These are phyloP conservation scores for Drosophila pallidifrons DNA, from an alignment of 1,140 invertebrate species.

Conservation along the genomic window DNA sequence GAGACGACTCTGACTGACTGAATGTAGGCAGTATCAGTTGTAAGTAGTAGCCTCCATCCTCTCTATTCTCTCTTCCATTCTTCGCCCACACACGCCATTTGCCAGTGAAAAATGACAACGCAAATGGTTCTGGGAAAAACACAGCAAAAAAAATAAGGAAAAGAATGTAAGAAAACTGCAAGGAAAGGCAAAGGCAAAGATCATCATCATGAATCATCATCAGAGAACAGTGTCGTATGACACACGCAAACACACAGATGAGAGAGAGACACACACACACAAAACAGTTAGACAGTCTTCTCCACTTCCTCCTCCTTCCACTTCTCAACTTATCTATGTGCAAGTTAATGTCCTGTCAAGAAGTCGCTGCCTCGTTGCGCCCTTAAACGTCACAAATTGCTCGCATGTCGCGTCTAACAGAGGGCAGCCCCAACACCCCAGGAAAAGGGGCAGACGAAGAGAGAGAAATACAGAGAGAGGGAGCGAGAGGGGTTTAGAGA, in stretches of 20 bases:
- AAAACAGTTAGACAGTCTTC: constrained; percentile 41
- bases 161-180: constrained; percentile 56
- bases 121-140: constrained; percentile 44
- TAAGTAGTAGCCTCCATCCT: constrained; percentile 4
- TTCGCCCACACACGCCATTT: constrained; percentile 15
- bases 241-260: constrained; percentile 40
- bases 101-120: constrained; percentile 74
- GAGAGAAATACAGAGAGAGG: background rate
- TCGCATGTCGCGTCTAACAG: constrained; percentile 26
- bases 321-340: constrained; percentile 53
- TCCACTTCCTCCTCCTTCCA: constrained; percentile 19
- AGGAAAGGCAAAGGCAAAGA: constrained; percentile 59
- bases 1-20: background rate
- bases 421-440: background rate
- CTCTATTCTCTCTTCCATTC: background rate
- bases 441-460: no score
- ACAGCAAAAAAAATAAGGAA: background rate
- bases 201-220: constrained; percentile 83
- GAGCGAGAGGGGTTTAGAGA: constrained; percentile 1
- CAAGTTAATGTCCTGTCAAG: constrained; percentile 82
- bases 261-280: constrained; percentile 6
- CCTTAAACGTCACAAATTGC: constrained; percentile 81
- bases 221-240: constrained; percentile 47
- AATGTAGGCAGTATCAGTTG: constrained; percentile 20
- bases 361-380: constrained; percentile 78